These are phyloP conservation scores for Mesorhabditis belari DNA, from an alignment of 2,888 invertebrate genomes.

Conservation along the genomic window DNA sequence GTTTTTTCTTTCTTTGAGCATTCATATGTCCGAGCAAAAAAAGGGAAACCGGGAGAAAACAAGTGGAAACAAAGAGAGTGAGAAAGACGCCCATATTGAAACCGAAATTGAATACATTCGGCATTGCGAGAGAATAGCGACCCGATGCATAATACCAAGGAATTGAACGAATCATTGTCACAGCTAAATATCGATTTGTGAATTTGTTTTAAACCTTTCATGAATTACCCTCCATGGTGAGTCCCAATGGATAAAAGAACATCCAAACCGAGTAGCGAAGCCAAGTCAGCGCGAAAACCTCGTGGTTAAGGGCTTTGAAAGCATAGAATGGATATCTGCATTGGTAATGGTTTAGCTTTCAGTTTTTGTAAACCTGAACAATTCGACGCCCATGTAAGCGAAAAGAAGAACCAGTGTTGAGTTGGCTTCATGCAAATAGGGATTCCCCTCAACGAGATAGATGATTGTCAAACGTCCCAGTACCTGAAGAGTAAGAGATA, in stretches of 20 bases:
- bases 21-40: constrained; percentile 79
- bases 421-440: constrained; percentile 77
- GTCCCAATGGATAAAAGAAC: constrained; percentile 80
- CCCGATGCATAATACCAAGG: constrained; percentile 80
- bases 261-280: constrained; percentile 88
- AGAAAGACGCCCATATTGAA: constrained; percentile 78
- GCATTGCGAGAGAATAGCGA: constrained; percentile 69
- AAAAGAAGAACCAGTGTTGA: constrained; percentile 80
- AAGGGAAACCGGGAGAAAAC: constrained; percentile 72
- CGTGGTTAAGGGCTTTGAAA: constrained; percentile 69
- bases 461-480: constrained; percentile 72
- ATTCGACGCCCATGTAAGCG: constrained; percentile 74
- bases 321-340: constrained; percentile 85
- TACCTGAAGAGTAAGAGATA: no score
- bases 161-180: constrained; percentile 65
- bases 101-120: constrained; percentile 76
- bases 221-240: constrained; percentile 71
- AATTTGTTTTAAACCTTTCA: background rate
- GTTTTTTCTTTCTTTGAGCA: constrained; percentile 60
- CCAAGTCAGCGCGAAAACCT: constrained; percentile 76
- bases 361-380: constrained; percentile 65
- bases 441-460: constrained; percentile 75
- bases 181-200: constrained; percentile 48
- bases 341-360: constrained; percentile 9
- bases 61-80: constrained; percentile 69